These are phyloP conservation scores for Semotilus atromaculatus DNA, from an alignment of 2,797 vertebrate genomes.

Conservation along the genomic window DNA sequence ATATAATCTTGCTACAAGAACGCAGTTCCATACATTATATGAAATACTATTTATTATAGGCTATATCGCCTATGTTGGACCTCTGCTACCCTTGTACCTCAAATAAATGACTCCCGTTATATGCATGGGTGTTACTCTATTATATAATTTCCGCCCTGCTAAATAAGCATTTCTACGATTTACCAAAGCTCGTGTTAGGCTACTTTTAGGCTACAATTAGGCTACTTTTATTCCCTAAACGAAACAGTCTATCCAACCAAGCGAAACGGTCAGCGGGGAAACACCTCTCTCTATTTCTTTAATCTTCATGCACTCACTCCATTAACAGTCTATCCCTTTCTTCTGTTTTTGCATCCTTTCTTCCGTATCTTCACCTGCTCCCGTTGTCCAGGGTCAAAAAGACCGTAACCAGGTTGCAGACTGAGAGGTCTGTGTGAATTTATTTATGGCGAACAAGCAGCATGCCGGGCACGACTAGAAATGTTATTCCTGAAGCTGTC, in stretches of 20 bases:
- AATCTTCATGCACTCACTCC: constrained; percentile 42
- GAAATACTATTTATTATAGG: no score
- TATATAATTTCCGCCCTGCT: not conserved
- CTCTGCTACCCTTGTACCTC: not conserved
- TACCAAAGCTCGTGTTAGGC: constrained; percentile 11
- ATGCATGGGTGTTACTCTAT: not conserved
- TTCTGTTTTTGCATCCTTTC: constrained; percentile 51
- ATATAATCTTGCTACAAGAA: constrained; percentile 18
- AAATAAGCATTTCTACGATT: constrained; percentile 19
- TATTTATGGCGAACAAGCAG: constrained; percentile 35
- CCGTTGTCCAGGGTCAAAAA: constrained; percentile 41
- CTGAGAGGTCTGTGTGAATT: constrained; percentile 29
- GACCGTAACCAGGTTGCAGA: constrained; percentile 23
- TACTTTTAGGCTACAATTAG: no score
- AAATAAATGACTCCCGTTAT: constrained; percentile 4
- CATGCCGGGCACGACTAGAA: constrained; percentile 23
- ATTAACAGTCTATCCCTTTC: constrained; percentile 44
- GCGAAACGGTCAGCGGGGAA: constrained; percentile 32
- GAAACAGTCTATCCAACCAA: constrained; percentile 37
- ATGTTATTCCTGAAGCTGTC: constrained; percentile 46
- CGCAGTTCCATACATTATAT: no score
- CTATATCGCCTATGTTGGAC: not conserved
- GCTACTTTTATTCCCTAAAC: constrained; percentile 34
- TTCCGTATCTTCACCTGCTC: constrained; percentile 48
- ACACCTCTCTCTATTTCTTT: constrained; percentile 40